phyloP scores from a whole-genome alignment of 2,888 invertebrate genomes.

The Hemistola chrysoprasaria region DNA sequence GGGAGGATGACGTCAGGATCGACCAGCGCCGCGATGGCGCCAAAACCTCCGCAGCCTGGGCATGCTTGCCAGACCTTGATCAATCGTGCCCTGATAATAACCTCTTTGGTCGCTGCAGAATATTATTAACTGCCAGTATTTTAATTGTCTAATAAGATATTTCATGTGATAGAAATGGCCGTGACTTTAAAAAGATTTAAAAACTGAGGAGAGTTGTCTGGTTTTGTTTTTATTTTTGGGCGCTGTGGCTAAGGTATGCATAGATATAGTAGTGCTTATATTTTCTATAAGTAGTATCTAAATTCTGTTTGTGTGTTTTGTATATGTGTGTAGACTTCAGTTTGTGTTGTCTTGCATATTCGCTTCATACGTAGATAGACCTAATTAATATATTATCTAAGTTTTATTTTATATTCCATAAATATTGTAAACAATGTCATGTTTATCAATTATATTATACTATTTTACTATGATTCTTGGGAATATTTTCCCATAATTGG shows the following conservation, averaged over 20 bases:
- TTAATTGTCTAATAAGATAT: too few relatives aligned
- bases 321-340: constrained; percentile 5
- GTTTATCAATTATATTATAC: too few relatives aligned
- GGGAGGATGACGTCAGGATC: constrained; percentile 65
- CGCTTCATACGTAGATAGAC: constrained; percentile 4
- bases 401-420: too few relatives aligned
- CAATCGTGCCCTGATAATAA: constrained; percentile 48
- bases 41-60: constrained; percentile 40
- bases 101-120: constrained; percentile 26
- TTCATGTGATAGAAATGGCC: too few relatives aligned
- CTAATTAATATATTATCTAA: background rate
- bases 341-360: constrained; percentile 1
- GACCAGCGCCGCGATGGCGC: constrained; percentile 64
- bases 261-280: constrained; percentile 2
- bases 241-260: constrained; percentile 42
- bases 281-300: too few relatives aligned
- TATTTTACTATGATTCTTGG: too few relatives aligned
- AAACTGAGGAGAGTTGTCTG: too few relatives aligned
- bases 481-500: too few relatives aligned
- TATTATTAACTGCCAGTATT: too few relatives aligned
- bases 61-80: constrained; percentile 47
- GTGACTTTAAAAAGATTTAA: too few relatives aligned
- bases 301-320: background rate
- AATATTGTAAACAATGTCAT: too few relatives aligned
- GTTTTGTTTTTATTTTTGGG: constrained; percentile 7